phyloP scores from a whole-genome alignment of 2,797 vertebrate genomes.

The Chloroceryle amazona region DNA sequence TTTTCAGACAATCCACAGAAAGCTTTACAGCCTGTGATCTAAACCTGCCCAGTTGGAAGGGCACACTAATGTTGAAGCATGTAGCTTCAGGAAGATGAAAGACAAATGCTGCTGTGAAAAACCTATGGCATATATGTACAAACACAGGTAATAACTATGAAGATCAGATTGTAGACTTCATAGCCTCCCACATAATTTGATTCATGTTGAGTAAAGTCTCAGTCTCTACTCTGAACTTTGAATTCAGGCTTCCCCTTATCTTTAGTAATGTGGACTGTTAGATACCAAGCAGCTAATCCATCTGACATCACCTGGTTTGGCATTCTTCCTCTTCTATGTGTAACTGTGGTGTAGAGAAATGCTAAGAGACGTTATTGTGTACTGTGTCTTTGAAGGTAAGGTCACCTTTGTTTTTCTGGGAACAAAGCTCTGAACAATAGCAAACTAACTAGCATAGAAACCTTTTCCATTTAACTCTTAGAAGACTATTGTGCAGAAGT shows the following conservation, averaged over 20 bases:
- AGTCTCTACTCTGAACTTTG: background rate
- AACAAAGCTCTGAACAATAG: background rate
- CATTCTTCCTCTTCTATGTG: background rate
- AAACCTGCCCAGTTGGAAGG: background rate
- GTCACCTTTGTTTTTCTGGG: constrained; percentile 12
- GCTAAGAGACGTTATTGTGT: background rate
- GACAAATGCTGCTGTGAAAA: background rate
- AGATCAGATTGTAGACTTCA: background rate
- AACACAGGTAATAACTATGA: background rate
- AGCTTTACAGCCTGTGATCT: background rate
- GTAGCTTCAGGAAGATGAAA: background rate
- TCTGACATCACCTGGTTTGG: constrained; percentile 65
- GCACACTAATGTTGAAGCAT: background rate
- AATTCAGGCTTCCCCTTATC: constrained; percentile 36
- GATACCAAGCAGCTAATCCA: constrained; percentile 42
- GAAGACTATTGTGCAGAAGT: background rate
- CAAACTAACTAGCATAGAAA: background rate
- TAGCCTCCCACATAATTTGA: background rate
- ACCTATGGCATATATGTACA: background rate
- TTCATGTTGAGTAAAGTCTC: background rate
- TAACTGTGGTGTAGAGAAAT: background rate
- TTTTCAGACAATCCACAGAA: background rate
- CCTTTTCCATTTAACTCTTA: background rate
- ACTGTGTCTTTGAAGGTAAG: constrained; percentile 30
- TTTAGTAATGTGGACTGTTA: constrained; percentile 11